Conservation (phyloP, 2,888 invertebrate species). For the Rhopalosiphum nymphaeae region DNA sequence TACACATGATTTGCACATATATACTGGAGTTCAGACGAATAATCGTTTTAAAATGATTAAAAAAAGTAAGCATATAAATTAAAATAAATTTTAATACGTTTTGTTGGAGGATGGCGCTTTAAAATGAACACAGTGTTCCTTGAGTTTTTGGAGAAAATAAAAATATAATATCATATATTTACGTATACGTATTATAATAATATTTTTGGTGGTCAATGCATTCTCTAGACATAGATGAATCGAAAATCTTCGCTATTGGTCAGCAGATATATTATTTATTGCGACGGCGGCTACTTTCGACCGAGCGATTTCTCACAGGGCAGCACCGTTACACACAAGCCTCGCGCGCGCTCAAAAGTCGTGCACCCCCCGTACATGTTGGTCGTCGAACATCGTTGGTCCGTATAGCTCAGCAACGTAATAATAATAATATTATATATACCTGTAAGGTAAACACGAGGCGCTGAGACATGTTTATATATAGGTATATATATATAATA, state of each 20-base stretch:
- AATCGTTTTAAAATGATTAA: not conserved
- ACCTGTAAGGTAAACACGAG: conserved; percentile 38
- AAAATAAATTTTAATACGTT: not conserved
- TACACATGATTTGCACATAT: not conserved
- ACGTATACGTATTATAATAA: not conserved
- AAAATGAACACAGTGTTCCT: not conserved
- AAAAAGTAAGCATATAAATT: not conserved
- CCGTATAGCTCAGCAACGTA: not conserved
- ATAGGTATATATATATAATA: not conserved
- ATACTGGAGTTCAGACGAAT: not conserved
- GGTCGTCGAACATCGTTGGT: not conserved
- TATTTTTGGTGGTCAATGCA: not conserved
- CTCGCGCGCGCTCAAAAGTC: conserved; percentile 17
- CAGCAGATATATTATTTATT: conserved; percentile 33
- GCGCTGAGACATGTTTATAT: not conserved
- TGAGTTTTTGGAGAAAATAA: not conserved
- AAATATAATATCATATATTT: not conserved
- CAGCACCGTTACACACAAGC: conserved; percentile 17
- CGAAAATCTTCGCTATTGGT: not conserved
- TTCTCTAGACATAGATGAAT: not conserved
- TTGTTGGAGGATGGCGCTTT: not conserved
- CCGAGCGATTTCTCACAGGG: conserved; percentile 51
- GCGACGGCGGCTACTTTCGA: not conserved
- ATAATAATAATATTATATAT: conserved; percentile 18
- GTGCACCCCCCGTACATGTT: not conserved